Percentiles rank a stretch among this genome's conserved stretches.
Evolutionary conservation across 1,140 invertebrate species (phyloP).

Genomic region (Bilobella aurantiaca): DNA sequence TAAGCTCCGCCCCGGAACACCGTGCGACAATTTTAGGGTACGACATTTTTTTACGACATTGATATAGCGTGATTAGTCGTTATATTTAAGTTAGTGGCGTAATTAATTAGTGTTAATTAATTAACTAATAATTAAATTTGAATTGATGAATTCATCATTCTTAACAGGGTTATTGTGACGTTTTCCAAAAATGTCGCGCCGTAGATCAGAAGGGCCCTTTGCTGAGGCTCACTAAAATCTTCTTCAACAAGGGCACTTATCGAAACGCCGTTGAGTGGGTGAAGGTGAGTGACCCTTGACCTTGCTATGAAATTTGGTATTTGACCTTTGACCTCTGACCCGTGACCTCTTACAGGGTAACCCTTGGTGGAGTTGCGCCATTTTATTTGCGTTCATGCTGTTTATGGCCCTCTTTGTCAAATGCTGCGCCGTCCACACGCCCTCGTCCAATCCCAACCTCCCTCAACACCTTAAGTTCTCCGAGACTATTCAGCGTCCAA

Average conservation of each 20-base stretch:
- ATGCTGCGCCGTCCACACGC: conserved; percentile 97
- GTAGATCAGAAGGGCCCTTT: conserved; percentile 97
- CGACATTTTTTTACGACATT: no score
- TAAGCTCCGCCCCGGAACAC: conserved; percentile 80
- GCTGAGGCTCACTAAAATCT: conserved; percentile 87
- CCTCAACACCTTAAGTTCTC: conserved; percentile 71
- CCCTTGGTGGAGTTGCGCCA: conserved; percentile 93
- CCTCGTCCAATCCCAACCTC: conserved; percentile 90
- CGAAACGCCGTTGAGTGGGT: conserved; percentile 75
- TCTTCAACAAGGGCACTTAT: conserved; percentile 84
- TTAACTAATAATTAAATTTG: not conserved
- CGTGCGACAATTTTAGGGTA: conserved; percentile 95
- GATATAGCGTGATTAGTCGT: no score
- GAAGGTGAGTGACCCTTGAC: conserved; percentile 47
- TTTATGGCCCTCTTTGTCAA: conserved; percentile 99
- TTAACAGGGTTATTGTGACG: conserved; percentile 87
- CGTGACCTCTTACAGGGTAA: conserved; percentile 53
- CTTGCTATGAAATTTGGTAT: not conserved
- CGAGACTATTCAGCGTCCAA: conserved; percentile 74
- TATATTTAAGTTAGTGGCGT: no score
- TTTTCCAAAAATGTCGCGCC: conserved; percentile 90
- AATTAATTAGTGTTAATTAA: no score
- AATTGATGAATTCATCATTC: not conserved
- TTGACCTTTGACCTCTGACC: not conserved
- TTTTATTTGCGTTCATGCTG: conserved; percentile 79